Evolutionary conservation across 2,113 vertebrate species (phyloP), one percentile per base, ranked within the genome.

Genomic region (Apteryx owenii): DNA sequence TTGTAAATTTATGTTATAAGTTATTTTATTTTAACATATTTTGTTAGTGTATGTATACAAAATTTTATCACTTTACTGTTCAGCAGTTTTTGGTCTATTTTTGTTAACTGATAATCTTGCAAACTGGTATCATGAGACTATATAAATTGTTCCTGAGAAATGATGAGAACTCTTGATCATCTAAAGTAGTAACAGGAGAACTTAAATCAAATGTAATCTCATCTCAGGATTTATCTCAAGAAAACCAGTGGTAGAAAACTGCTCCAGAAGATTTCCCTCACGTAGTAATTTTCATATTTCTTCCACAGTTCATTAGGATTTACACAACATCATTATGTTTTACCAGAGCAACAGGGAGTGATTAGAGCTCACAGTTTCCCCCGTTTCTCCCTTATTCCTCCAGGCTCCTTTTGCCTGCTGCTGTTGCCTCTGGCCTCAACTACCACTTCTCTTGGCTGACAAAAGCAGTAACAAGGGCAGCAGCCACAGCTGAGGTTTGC

Each of bases 1-100:
- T 94, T 98, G 98, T 97, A 96, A 98, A 98, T 98, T 96, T 96
- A 96, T 96, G 28, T 42, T 61, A 70, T 10, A 42, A 70, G 25
- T 31, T 60, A 22, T 5, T 89, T 92, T 12, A 28, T 61, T 89
- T 71, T 51, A 40, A 42, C 28, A 7, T 26, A 64, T 87, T 84
- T 83, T 78, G 73, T 64, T 56, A 83, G 33, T 42, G 68, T 62
- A 42, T 5, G 16, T 25, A 12, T 42, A 72, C 56, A 4, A 84
- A 79, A 14, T 78, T 85, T 54, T 80, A 17, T 79, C 36, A 26
- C 53, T 90, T 90, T 13, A 53, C 23, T 7, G 3, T 70, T 88
- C 51, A 81, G n/a, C 10, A 12, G 23, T 26, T 56, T 19, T 61
- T 71, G 53, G 26, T 14, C 51, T 89, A 21, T 18, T 91, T 79